These are phyloP conservation scores for Neodiprion virginianus DNA, from an alignment of 1,140 invertebrate genomes.

Conservation along the genomic window DNA sequence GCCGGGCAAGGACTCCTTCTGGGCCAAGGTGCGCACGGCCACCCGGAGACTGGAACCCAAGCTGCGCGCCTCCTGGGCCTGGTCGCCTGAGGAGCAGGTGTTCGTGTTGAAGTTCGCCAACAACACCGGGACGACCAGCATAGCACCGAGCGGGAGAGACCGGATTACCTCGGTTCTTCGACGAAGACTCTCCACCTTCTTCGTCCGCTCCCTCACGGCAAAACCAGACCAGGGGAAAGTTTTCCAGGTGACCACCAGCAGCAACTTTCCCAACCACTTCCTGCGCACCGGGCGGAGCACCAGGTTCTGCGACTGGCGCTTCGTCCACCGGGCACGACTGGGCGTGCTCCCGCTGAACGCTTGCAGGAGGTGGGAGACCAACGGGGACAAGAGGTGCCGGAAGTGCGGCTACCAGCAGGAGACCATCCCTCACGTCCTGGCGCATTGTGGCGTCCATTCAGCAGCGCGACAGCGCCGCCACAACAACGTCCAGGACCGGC, in stretches of 20 bases:
- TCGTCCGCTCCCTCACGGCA: not conserved
- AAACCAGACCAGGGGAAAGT: slow-evolving; percentile 40
- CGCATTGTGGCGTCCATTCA: slow-evolving; percentile 37
- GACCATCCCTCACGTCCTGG: slow-evolving; percentile 45
- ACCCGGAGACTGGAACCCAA: slow-evolving; percentile 11
- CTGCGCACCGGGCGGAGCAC: slow-evolving; percentile 35
- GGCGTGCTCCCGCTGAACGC: slow-evolving; percentile 47
- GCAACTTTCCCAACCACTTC: slow-evolving; percentile 36
- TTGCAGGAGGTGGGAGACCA: slow-evolving; percentile 13
- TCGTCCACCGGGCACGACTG: slow-evolving; percentile 49
- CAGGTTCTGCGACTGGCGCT: slow-evolving; percentile 51
- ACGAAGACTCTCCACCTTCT: too few relatives aligned
- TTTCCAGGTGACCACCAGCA: slow-evolving; percentile 9
- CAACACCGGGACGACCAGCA: too few relatives aligned
- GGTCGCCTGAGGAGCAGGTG: too few relatives aligned
- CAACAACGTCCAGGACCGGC: slow-evolving; percentile 22
- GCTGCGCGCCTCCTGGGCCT: slow-evolving; percentile 25
- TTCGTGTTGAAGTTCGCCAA: too few relatives aligned
- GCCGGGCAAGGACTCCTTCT: too few relatives aligned
- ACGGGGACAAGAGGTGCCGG: slow-evolving; percentile 37
- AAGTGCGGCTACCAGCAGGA: slow-evolving; percentile 34
- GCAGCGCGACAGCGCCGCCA: slow-evolving; percentile 21
- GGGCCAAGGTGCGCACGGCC: not conserved
- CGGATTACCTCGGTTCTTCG: too few relatives aligned
- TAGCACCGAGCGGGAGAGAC: too few relatives aligned